Percentiles rank a stretch among this genome's conserved stretches.
phyloP scores from a whole-genome alignment of 2,888 invertebrate species.

The Heterodera filipjevi region DNA sequence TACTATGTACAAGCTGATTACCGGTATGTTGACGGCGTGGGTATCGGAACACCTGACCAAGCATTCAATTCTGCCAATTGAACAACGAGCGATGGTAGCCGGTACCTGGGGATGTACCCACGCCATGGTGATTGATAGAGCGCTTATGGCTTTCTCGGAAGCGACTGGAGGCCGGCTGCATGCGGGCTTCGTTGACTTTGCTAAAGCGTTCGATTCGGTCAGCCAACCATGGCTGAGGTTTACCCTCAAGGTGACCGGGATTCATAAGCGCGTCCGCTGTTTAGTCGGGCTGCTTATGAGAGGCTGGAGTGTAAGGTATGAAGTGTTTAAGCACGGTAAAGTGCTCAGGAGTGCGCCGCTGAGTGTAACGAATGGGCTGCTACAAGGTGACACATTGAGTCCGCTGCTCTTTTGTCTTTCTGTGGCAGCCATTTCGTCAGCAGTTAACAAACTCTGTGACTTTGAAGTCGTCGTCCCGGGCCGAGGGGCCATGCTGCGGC shows the following conservation, averaged over 20 bases:
- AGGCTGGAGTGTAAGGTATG: constrained; percentile 34
- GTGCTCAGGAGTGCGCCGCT: background rate
- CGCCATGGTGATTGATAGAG: constrained; percentile 30
- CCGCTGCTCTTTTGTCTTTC: constrained; percentile 32
- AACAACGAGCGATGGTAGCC: constrained; percentile 29
- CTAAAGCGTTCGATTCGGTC: constrained; percentile 37
- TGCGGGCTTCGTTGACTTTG: constrained; percentile 36
- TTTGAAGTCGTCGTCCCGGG: background rate
- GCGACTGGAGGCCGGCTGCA: background rate
- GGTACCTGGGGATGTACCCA: constrained; percentile 39
- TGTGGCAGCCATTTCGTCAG: constrained; percentile 25
- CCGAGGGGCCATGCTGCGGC: background rate
- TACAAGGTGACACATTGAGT: constrained; percentile 34
- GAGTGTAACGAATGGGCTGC: constrained; percentile 29
- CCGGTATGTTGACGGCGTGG: constrained; percentile 24
- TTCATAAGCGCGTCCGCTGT: background rate
- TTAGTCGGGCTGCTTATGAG: constrained; percentile 17
- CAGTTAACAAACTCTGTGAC: background rate
- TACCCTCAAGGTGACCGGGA: background rate
- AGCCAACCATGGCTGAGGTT: constrained; percentile 8
- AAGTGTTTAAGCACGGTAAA: background rate
- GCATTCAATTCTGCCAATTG: constrained; percentile 9
- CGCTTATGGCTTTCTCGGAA: background rate
- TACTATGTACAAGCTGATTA: constrained; percentile 35
- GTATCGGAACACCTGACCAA: constrained; percentile 16